phyloP scores from a whole-genome alignment of 2,888 invertebrate genomes.

The Sinohyriopsis cumingii region DNA sequence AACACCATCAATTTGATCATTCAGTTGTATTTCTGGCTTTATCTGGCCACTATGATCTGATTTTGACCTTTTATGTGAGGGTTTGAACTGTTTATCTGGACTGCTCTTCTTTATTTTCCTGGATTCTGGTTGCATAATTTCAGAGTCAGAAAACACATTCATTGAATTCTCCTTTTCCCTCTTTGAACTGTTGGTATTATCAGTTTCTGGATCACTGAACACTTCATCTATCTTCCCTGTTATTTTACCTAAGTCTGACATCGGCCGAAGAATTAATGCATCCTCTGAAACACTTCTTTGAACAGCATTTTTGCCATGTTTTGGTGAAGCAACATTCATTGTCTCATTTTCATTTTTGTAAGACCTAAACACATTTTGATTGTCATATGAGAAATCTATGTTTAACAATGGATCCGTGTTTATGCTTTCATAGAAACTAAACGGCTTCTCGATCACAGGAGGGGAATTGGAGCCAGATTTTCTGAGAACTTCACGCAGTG shows the following conservation, averaged over 20 bases:
- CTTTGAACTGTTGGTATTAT: no score
- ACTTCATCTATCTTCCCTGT: no score
- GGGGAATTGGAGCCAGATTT: conserved; percentile 54
- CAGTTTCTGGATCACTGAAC: no score
- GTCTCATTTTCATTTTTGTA: conserved; percentile 14
- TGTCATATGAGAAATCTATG: conserved; percentile 38
- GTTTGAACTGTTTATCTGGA: conserved; percentile 22
- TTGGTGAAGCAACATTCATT: conserved; percentile 3
- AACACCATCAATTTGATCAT: no score
- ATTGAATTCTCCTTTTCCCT: not conserved
- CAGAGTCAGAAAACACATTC: conserved; percentile 45
- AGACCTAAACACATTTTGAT: not conserved
- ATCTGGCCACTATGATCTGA: conserved; percentile 46
- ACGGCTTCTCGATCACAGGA: conserved; percentile 15
- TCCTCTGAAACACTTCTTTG: conserved; percentile 35
- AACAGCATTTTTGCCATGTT: conserved; percentile 16
- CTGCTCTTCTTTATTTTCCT: conserved; percentile 18
- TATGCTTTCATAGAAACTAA: conserved; percentile 46
- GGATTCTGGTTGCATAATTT: conserved; percentile 26
- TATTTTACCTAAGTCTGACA: no score
- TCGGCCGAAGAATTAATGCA: conserved; percentile 4
- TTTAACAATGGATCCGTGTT: conserved; percentile 55
- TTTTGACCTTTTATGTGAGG: conserved; percentile 54
- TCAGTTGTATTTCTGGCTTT: no score
- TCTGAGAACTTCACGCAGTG: conserved; percentile 51